A percentile compares a stretch with the other conserved stretches of the same genome.
Evolutionary conservation across 2,888 invertebrate genomes (phyloP).

Genomic region (Dendrolimus houi): DNA sequence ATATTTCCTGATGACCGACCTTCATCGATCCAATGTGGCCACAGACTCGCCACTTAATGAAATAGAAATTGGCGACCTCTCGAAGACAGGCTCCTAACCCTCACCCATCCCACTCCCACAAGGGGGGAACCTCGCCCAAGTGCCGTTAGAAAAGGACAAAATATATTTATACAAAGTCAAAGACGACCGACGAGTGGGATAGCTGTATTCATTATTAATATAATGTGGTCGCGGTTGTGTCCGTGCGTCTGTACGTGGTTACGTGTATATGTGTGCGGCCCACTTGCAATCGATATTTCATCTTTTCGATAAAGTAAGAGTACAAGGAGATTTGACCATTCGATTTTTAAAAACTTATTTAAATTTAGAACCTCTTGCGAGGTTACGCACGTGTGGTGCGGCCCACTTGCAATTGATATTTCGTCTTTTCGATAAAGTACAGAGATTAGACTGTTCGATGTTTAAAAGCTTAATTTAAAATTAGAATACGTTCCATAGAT

Average conservation of each 20-base stretch:
- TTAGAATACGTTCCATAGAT: not conserved
- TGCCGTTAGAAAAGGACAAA: constrained; percentile 60
- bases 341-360: not conserved
- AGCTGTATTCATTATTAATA: constrained; percentile 76
- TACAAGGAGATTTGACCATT: constrained; percentile 26
- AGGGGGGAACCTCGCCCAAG: constrained; percentile 49
- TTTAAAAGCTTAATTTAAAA: not conserved
- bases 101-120: constrained; percentile 58
- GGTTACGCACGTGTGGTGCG: constrained; percentile 46
- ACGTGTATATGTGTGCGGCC: constrained; percentile 49
- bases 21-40: constrained; percentile 67
- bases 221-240: constrained; percentile 71
- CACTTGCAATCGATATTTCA: constrained; percentile 65
- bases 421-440: constrained; percentile 56
- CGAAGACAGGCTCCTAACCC: constrained; percentile 70
- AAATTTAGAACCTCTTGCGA: constrained; percentile 19
- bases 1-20: constrained; percentile 29
- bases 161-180: constrained; percentile 76
- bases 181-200: constrained; percentile 72
- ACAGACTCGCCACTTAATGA: constrained; percentile 69
- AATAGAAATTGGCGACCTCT: constrained; percentile 74
- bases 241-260: constrained; percentile 56
- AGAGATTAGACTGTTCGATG: constrained; percentile 14
- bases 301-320: constrained; percentile 44
- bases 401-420: constrained; percentile 59